Conservation (phyloP, 2,888 invertebrate species). For the Lutraria lutraria region DNA sequence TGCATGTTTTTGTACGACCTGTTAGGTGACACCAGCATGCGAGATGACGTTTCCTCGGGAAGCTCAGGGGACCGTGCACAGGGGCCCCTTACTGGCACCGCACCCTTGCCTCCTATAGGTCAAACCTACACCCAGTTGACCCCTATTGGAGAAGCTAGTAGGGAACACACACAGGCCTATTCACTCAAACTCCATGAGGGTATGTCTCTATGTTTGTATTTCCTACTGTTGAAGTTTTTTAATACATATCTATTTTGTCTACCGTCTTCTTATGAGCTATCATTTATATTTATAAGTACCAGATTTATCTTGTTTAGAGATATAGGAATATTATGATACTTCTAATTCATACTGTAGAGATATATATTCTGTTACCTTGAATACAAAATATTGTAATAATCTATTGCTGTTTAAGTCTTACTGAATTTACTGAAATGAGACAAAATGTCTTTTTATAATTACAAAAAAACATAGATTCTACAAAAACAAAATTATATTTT, state of each 20-base stretch:
- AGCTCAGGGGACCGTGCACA: constrained; percentile 51
- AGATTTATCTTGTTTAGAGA: too few relatives aligned
- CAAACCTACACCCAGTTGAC: constrained; percentile 71
- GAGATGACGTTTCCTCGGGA: constrained; percentile 47
- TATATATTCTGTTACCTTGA: too few relatives aligned
- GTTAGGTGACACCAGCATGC: constrained; percentile 24
- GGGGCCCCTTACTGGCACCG: constrained; percentile 41
- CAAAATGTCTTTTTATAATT: too few relatives aligned
- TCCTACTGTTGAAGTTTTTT: not conserved
- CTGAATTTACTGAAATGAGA: too few relatives aligned
- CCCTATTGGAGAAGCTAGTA: constrained; percentile 81
- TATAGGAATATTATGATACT: too few relatives aligned
- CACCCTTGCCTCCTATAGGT: constrained; percentile 75
- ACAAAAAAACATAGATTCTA: too few relatives aligned
- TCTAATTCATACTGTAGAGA: too few relatives aligned
- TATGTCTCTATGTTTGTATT: constrained; percentile 31
- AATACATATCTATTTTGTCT: not conserved
- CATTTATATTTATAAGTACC: not conserved
- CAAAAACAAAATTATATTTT: too few relatives aligned
- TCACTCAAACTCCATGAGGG: constrained; percentile 73
- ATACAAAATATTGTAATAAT: too few relatives aligned
- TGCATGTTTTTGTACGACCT: constrained; percentile 31
- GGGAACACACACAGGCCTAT: constrained; percentile 76
- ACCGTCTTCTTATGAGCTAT: not conserved
- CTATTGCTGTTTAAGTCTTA: too few relatives aligned